A percentile compares a stretch with the other conserved stretches of the same genome.
These are phyloP conservation scores for Papilio xuthus DNA, from an alignment of 1,140 invertebrate genomes.

Conservation along the genomic window DNA sequence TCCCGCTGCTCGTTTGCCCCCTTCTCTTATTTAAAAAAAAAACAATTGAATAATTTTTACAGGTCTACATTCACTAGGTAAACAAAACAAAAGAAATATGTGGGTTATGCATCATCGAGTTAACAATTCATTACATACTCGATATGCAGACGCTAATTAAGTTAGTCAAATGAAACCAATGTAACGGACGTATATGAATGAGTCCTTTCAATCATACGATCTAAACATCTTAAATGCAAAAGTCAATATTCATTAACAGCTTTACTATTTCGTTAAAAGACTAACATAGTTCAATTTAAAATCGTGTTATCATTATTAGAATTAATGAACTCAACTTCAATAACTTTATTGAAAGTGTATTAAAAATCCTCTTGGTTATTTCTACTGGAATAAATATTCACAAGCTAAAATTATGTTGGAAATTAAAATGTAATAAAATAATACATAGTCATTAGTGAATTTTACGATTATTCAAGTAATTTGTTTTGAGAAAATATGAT, in stretches of 20 bases:
- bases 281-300: not conserved
- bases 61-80: not conserved
- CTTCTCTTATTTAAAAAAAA: too few relatives aligned
- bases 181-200: conserved; percentile 34
- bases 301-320: not conserved
- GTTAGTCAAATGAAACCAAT: conserved; percentile 30
- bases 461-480: too few relatives aligned
- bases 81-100: conserved; percentile 5
- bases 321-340: too few relatives aligned
- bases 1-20: too few relatives aligned
- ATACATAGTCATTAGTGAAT: too few relatives aligned
- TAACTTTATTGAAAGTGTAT: too few relatives aligned
- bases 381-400: too few relatives aligned
- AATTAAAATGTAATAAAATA: too few relatives aligned
- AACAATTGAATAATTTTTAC: not conserved
- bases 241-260: not conserved
- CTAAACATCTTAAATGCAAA: conserved; percentile 1
- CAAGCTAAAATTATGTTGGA: too few relatives aligned
- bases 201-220: conserved; percentile 8
- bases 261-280: not conserved
- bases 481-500: too few relatives aligned
- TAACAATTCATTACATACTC: conserved; percentile 5
- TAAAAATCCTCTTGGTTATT: too few relatives aligned
- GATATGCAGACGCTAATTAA: conserved; percentile 27
- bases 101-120: conserved; percentile 20